phyloP scores from a whole-genome alignment of 2,888 invertebrate genomes.

The Scrobipalpa costella region DNA sequence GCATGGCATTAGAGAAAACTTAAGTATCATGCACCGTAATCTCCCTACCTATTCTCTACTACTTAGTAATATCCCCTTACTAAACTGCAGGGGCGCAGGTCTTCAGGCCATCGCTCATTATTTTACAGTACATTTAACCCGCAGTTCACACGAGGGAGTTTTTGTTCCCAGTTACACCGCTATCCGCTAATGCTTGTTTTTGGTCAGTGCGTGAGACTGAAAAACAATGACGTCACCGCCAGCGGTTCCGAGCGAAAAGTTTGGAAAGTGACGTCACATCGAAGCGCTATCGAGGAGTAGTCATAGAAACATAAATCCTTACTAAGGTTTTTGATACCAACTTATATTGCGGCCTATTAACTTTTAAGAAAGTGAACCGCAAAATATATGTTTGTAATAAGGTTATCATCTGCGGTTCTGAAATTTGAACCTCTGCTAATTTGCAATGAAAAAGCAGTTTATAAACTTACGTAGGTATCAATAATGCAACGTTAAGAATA shows the following conservation, averaged over 20 bases:
- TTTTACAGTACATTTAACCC: constrained; percentile 58
- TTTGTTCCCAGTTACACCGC: constrained; percentile 28
- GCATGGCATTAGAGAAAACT: not conserved
- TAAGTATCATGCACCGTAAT: not conserved
- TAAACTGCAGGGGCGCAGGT: constrained; percentile 7
- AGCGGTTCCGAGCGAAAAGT: not conserved
- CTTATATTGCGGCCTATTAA: no score
- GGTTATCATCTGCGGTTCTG: no score
- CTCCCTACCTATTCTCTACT: not conserved
- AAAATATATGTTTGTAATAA: no score
- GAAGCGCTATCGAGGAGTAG: not conserved
- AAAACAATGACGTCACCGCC: constrained; percentile 14
- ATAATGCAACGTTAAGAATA: no score
- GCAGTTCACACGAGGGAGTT: constrained; percentile 37
- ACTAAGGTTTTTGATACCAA: no score
- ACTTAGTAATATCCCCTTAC: not conserved
- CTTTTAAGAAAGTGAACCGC: no score
- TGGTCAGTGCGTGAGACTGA: not conserved
- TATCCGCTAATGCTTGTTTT: constrained; percentile 13
- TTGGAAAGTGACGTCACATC: not conserved
- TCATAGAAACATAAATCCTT: no score
- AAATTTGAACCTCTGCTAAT: no score
- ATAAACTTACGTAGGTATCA: no score
- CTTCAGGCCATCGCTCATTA: constrained; percentile 51
- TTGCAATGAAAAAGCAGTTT: no score